Conservation (phyloP, 2,797 vertebrate genomes). For the Intellagama lesueurii region DNA sequence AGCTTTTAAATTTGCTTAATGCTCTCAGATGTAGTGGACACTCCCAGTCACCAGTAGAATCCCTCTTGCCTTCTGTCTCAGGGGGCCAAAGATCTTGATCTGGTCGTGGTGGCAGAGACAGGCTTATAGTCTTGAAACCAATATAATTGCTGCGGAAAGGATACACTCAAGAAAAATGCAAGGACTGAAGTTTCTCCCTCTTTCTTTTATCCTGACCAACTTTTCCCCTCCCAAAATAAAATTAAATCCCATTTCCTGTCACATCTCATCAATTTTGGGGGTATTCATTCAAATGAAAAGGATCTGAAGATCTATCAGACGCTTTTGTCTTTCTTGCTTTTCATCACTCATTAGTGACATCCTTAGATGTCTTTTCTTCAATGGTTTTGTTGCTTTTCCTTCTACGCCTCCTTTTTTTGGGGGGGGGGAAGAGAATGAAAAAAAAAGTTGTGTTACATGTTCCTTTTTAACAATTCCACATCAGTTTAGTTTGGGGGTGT, state of each 20-base stretch:
- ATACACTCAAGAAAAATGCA: background rate
- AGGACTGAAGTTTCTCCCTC: background rate
- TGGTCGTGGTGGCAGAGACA: too few species aligned
- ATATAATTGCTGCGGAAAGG: background rate
- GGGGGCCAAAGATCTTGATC: too few species aligned
- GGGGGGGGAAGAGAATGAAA: slow-evolving; percentile 72
- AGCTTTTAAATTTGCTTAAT: too few species aligned
- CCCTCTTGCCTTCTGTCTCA: too few species aligned
- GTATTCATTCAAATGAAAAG: slow-evolving; percentile 59
- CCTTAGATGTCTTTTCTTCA: slow-evolving; percentile 44
- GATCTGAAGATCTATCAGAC: slow-evolving; percentile 54
- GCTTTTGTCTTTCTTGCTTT: slow-evolving; percentile 69
- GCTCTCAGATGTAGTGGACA: too few species aligned
- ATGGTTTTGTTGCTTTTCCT: slow-evolving; percentile 61
- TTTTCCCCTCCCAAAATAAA: background rate
- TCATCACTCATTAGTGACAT: slow-evolving; percentile 75
- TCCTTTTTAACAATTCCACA: slow-evolving; percentile 28
- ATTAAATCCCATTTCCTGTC: slow-evolving; percentile 37
- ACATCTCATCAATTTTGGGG: slow-evolving; percentile 53
- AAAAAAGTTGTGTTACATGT: background rate
- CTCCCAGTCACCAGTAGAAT: too few species aligned
- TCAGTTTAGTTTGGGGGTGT: slow-evolving; percentile 35
- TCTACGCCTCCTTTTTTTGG: slow-evolving; percentile 60
- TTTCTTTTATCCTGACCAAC: background rate
- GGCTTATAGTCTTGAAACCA: too few species aligned